phyloP scores from a whole-genome alignment of 2,113 vertebrate species.

The Vanacampus margaritifer region DNA sequence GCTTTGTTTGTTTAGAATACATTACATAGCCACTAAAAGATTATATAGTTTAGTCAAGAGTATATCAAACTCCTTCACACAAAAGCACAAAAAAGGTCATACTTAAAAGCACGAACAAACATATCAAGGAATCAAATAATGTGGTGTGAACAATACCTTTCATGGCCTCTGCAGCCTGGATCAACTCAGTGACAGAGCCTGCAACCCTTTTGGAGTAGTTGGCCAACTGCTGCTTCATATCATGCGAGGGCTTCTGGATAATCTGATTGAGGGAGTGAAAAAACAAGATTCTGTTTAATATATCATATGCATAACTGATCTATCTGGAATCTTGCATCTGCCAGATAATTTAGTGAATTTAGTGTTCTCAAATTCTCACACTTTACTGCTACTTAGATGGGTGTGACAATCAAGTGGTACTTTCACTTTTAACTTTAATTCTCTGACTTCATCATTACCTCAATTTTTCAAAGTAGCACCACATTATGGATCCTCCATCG shows the following conservation, averaged over 20 bases:
- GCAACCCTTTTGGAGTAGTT: slow-evolving; percentile 90
- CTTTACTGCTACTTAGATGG: neutral
- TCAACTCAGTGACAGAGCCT: slow-evolving; percentile 93
- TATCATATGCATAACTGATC: neutral
- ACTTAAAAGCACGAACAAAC: neutral
- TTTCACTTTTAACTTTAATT: no score
- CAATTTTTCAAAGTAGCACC: no score
- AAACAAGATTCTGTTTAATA: neutral
- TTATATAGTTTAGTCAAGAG: neutral
- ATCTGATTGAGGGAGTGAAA: slow-evolving; percentile 68
- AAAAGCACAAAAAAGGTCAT: neutral
- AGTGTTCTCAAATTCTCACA: no score
- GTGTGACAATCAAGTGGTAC: no score
- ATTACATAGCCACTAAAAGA: no score
- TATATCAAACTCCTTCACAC: neutral
- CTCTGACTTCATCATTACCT: no score
- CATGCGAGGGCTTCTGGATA: slow-evolving; percentile 89
- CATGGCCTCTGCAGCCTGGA: slow-evolving; percentile 98
- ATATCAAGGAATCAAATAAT: neutral
- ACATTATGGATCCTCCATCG: no score
- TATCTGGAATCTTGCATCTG: neutral
- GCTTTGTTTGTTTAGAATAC: no score
- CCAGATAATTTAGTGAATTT: neutral
- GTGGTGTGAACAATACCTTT: slow-evolving; percentile 76
- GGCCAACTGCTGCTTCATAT: slow-evolving; percentile 92